phyloP scores from a whole-genome alignment of 2,113 vertebrate species.

The Athene noctua region DNA sequence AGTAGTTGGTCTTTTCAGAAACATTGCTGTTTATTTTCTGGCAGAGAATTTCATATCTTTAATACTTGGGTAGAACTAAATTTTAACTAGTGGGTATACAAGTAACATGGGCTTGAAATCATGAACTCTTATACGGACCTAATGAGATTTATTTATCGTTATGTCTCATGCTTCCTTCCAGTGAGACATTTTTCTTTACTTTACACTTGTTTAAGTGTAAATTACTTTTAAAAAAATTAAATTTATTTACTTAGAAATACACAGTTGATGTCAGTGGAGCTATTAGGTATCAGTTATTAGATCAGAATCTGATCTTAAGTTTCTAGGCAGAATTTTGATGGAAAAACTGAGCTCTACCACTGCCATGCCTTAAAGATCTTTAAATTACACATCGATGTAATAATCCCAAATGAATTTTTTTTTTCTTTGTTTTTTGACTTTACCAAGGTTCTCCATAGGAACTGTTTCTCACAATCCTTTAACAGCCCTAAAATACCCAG shows the following conservation, averaged over 20 bases:
- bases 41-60: background rate
- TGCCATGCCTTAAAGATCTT: background rate
- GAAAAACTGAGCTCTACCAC: background rate
- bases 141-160: background rate
- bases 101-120: background rate
- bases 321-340: background rate
- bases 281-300: background rate
- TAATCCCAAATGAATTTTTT: background rate
- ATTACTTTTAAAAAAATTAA: background rate
- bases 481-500: background rate
- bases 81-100: background rate
- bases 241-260: background rate
- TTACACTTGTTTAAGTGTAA: background rate
- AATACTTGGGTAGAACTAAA: background rate
- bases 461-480: background rate
- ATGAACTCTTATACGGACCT: accelerated
- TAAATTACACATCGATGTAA: background rate
- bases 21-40: background rate
- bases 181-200: background rate
- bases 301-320: background rate
- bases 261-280: background rate
- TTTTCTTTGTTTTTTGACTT: background rate
- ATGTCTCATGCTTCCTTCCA: background rate
- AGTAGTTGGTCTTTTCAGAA: background rate
- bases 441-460: background rate